phyloP scores from a whole-genome alignment of 2,888 invertebrate species.

The Halictus quadricinctus region DNA sequence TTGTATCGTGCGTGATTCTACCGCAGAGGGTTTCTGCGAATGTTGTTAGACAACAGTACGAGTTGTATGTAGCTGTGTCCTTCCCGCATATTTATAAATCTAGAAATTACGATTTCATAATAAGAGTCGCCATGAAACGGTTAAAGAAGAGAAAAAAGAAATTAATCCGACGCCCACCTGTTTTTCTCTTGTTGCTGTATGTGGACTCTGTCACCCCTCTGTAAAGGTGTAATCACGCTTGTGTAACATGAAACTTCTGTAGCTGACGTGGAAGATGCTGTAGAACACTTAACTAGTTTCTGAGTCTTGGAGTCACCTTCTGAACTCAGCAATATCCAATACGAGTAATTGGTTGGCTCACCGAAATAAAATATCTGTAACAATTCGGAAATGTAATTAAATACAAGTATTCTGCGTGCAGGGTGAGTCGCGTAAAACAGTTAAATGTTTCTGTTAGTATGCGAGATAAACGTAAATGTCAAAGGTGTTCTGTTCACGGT shows the following conservation, averaged over 20 bases:
- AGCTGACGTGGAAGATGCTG: conserved; percentile 72
- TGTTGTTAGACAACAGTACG: conserved; percentile 71
- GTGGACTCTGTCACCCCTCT: conserved; percentile 75
- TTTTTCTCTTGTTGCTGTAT: conserved; percentile 77
- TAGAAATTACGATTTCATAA: conserved; percentile 50
- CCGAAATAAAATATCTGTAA: conserved; percentile 77
- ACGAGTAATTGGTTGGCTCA: conserved; percentile 74
- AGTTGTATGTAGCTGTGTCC: conserved; percentile 79
- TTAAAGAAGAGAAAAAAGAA: background rate
- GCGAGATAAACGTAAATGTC: background rate
- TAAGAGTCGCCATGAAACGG: background rate
- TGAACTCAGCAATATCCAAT: conserved; percentile 76
- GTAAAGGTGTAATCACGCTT: conserved; percentile 72
- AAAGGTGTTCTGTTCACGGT: background rate
- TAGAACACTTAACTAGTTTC: conserved; percentile 76
- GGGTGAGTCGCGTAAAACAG: background rate
- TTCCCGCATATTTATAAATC: conserved; percentile 77
- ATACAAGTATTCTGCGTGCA: background rate
- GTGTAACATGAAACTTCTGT: conserved; percentile 79
- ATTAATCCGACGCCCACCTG: conserved; percentile 65
- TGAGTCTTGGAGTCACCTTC: conserved; percentile 73
- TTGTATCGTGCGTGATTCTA: conserved; percentile 3
- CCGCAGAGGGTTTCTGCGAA: conserved; percentile 58
- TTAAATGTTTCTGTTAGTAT: background rate
- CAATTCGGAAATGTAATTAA: background rate